A percentile compares a stretch with the other conserved stretches of the same genome.
Evolutionary conservation across 2,113 vertebrate species (phyloP).

Genomic region (Atractosteus spatula): DNA sequence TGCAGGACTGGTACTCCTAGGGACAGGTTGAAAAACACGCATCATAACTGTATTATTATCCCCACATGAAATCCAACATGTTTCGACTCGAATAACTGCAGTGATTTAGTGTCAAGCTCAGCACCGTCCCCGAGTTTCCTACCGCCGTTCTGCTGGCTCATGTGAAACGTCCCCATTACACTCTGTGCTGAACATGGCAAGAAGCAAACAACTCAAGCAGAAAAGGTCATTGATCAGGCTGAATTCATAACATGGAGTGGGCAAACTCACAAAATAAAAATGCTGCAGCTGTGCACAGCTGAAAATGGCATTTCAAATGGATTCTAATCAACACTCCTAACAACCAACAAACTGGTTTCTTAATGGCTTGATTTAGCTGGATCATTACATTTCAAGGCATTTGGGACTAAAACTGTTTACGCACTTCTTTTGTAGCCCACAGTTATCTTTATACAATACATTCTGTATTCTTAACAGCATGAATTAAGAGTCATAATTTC

Average conservation of each 20-base stretch:
- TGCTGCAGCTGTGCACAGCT: slow-evolving; percentile 6
- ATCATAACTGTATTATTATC: slow-evolving; percentile 40
- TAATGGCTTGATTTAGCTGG: neutral
- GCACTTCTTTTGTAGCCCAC: no score
- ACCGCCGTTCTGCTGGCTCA: slow-evolving; percentile 21
- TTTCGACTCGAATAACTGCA: slow-evolving; percentile 47
- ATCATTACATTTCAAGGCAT: neutral
- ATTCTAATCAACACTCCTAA: slow-evolving; percentile 9
- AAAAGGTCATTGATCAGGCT: slow-evolving; percentile 57
- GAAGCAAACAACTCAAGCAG: slow-evolving; percentile 36
- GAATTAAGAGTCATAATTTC: no score
- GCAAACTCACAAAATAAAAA: slow-evolving; percentile 2
- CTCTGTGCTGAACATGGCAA: slow-evolving; percentile 45
- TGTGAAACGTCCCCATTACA: slow-evolving; percentile 39
- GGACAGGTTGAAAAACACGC: slow-evolving; percentile 32
- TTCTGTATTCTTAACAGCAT: no score
- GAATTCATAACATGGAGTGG: slow-evolving; percentile 43
- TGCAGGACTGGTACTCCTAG: slow-evolving; percentile 93
- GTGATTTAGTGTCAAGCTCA: slow-evolving; percentile 7
- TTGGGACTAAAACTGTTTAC: neutral
- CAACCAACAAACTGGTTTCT: slow-evolving; percentile 2
- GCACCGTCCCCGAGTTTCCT: slow-evolving; percentile 1
- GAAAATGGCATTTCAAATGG: slow-evolving; percentile 25
- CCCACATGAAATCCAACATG: slow-evolving; percentile 45
- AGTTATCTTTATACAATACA: no score